A percentile compares a stretch with the other conserved stretches of the same genome.
These are phyloP conservation scores for Chaetodon trifascialis DNA, from an alignment of 2,113 vertebrate species.

Conservation along the genomic window DNA sequence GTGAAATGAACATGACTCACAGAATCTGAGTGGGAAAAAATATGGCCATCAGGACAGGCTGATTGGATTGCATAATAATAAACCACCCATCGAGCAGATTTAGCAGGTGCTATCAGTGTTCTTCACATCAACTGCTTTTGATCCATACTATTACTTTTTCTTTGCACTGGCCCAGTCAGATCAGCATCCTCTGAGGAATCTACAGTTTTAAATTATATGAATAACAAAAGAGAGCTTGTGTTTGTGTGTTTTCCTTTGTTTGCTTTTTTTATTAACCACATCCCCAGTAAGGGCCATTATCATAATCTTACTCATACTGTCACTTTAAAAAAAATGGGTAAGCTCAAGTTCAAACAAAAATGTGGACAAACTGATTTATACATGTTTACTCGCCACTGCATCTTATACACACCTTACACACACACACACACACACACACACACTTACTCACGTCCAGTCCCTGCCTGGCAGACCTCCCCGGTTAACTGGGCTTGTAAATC, in stretches of 20 bases:
- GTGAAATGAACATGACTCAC: constrained; percentile 33
- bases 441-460: constrained; percentile 28
- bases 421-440: constrained; percentile 28
- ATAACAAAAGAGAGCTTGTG: not conserved
- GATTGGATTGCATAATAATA: not conserved
- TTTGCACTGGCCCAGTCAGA: not conserved
- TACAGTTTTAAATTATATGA: not conserved
- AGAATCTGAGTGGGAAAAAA: constrained; percentile 24
- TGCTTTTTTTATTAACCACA: not conserved
- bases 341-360: constrained; percentile 41
- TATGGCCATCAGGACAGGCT: not conserved
- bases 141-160: not conserved
- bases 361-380: constrained; percentile 39
- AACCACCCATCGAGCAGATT: not conserved
- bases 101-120: not conserved
- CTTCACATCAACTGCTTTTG: not conserved
- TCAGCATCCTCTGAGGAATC: not conserved
- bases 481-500: constrained; percentile 78
- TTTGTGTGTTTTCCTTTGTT: not conserved
- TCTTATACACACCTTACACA: constrained; percentile 21
- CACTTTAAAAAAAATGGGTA: constrained; percentile 18
- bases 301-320: not conserved
- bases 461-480: constrained; percentile 58
- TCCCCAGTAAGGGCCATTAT: not conserved
- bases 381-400: constrained; percentile 39